Percentiles rank a stretch among this genome's conserved stretches.
phyloP scores from a whole-genome alignment of 2,797 vertebrate species.

The Craterocephalus amniculus region DNA sequence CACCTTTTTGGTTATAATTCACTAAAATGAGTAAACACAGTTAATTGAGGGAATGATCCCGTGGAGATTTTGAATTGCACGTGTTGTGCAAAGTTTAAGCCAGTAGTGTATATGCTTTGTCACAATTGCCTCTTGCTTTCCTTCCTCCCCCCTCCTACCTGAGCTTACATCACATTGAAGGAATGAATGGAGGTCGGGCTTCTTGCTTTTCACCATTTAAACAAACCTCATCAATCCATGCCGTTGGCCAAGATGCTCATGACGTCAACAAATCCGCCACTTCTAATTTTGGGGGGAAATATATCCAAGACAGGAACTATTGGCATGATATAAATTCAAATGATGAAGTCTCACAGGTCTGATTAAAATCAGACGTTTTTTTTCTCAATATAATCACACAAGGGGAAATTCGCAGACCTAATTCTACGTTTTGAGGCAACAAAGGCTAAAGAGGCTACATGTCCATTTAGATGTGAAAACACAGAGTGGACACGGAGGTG shows the following conservation, averaged over 20 bases:
- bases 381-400: not conserved
- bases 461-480: not conserved
- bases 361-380: constrained; percentile 22
- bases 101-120: not conserved
- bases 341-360: constrained; percentile 16
- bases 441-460: constrained; percentile 21
- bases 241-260: constrained; percentile 56
- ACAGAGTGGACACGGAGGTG: not conserved
- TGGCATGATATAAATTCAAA: constrained; percentile 29
- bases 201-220: constrained; percentile 32
- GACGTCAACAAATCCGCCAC: constrained; percentile 59
- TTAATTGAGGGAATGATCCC: not conserved
- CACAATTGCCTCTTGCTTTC: not conserved
- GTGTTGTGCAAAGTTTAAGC: not conserved
- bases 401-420: not conserved
- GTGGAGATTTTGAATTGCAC: not conserved
- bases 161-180: not conserved
- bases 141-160: not conserved
- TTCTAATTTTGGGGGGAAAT: constrained; percentile 57
- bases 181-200: not conserved
- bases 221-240: constrained; percentile 42
- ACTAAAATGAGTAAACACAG: not conserved
- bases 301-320: constrained; percentile 32
- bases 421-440: constrained; percentile 1
- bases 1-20: not conserved